phyloP scores from a whole-genome alignment of 2,888 invertebrate species.

The Eupithecia vulgata region DNA sequence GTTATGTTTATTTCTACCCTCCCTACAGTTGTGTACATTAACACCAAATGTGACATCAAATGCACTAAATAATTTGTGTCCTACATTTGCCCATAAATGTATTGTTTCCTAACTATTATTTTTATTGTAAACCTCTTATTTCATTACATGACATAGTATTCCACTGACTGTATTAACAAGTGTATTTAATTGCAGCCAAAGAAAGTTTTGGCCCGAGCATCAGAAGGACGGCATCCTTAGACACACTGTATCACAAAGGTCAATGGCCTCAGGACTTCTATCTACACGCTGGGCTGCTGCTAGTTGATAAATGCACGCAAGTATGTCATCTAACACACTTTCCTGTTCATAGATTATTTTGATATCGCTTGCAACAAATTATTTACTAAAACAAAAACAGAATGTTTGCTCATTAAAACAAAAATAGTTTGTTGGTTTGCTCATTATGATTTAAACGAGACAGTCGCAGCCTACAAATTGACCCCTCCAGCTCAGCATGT shows the following conservation, averaged over 20 bases:
- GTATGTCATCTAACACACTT: slow-evolving; percentile 69
- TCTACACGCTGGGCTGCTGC: slow-evolving; percentile 86
- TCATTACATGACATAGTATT: background rate
- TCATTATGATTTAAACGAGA: no score
- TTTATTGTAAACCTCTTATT: background rate
- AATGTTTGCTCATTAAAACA: no score
- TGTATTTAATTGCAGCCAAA: slow-evolving; percentile 60
- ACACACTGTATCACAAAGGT: slow-evolving; percentile 90
- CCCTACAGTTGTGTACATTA: no score
- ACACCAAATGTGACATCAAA: background rate
- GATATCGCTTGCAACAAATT: background rate
- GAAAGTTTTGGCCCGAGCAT: slow-evolving; percentile 85
- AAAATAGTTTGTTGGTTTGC: no score
- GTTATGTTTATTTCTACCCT: no score
- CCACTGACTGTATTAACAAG: background rate
- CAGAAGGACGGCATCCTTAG: slow-evolving; percentile 90
- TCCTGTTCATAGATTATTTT: slow-evolving; percentile 21
- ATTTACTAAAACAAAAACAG: background rate
- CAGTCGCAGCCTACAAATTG: no score
- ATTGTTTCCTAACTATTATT: no score
- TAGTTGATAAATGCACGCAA: slow-evolving; percentile 92
- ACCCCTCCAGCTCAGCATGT: no score
- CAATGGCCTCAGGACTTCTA: slow-evolving; percentile 91
- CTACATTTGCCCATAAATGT: background rate
- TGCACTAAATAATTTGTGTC: background rate